These are phyloP conservation scores for Ctenodactylus gundi DNA, from an alignment of 2,113 vertebrate species.

Conservation along the genomic window DNA sequence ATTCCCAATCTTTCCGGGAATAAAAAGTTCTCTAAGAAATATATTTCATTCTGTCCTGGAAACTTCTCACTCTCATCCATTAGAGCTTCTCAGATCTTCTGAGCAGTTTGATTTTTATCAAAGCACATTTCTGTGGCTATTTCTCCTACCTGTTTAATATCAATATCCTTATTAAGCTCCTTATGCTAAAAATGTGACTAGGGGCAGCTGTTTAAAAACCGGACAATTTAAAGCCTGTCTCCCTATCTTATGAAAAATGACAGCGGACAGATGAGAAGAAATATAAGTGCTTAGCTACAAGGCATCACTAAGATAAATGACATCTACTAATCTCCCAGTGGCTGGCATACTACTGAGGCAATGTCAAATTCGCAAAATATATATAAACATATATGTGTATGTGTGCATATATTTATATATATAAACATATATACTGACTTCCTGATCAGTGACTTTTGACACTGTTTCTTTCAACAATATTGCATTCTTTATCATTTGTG, in stretches of 20 bases:
- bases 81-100: slow-evolving; percentile 40
- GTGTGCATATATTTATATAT: too few species aligned
- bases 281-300: slow-evolving; percentile 36
- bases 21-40: slow-evolving; percentile 48
- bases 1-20: slow-evolving; percentile 12
- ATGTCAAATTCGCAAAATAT: slow-evolving; percentile 45
- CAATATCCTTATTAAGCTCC: slow-evolving; percentile 49
- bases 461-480: slow-evolving; percentile 47
- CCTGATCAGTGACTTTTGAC: slow-evolving; percentile 43
- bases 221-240: slow-evolving; percentile 14
- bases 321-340: slow-evolving; percentile 45
- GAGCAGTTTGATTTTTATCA: slow-evolving; percentile 48
- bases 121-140: slow-evolving; percentile 38
- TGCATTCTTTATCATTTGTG: slow-evolving; percentile 51
- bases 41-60: background rate
- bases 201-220: slow-evolving; percentile 51
- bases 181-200: slow-evolving; percentile 57
- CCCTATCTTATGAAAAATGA: slow-evolving; percentile 39
- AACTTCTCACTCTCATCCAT: slow-evolving; percentile 17
- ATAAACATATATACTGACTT: slow-evolving; percentile 40
- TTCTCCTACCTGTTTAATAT: slow-evolving; percentile 46
- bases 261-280: slow-evolving; percentile 34
- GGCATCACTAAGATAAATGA: slow-evolving; percentile 58
- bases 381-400: too few species aligned
- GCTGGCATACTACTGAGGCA: background rate